phyloP scores from a whole-genome alignment of 1,140 invertebrate species.

The Drosophila truncata region DNA sequence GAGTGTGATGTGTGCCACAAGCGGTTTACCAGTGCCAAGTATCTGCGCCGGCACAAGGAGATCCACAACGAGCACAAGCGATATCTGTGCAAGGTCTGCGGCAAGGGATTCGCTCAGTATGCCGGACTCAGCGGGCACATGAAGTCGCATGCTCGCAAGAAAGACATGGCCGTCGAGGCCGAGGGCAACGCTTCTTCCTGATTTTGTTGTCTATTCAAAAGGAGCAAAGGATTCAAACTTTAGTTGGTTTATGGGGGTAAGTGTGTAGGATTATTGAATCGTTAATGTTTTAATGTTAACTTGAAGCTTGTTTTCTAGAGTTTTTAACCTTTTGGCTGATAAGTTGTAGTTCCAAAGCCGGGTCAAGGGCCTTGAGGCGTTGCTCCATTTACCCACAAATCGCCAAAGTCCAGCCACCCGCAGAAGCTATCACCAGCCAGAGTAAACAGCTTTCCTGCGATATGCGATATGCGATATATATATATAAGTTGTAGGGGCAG shows the following conservation, averaged over 20 bases:
- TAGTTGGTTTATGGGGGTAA: neutral
- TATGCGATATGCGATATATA: too few relatives aligned
- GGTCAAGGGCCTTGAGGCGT: constrained; percentile 13
- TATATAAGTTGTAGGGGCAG: neutral
- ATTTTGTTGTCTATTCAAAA: neutral
- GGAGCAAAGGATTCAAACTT: neutral
- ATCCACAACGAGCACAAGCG: constrained; percentile 51
- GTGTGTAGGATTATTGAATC: too few relatives aligned
- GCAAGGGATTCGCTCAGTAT: constrained; percentile 54
- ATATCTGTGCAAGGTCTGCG: constrained; percentile 65
- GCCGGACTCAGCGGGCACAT: constrained; percentile 38
- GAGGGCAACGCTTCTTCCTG: neutral
- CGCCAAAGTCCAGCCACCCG: constrained; percentile 18
- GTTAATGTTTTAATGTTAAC: neutral
- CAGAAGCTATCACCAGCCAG: constrained; percentile 17
- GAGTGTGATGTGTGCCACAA: constrained; percentile 63
- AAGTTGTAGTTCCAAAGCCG: neutral
- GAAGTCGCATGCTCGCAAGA: constrained; percentile 38
- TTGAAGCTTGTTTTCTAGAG: neutral
- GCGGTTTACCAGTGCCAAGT: constrained; percentile 53
- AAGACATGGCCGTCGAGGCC: neutral
- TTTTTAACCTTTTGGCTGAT: neutral
- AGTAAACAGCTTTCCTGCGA: constrained; percentile 15
- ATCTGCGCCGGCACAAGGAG: constrained; percentile 60
- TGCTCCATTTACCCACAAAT: constrained; percentile 35